Conservation (phyloP, 92 coral and sea anemone species). For the Phenganax subtilis region DNA sequence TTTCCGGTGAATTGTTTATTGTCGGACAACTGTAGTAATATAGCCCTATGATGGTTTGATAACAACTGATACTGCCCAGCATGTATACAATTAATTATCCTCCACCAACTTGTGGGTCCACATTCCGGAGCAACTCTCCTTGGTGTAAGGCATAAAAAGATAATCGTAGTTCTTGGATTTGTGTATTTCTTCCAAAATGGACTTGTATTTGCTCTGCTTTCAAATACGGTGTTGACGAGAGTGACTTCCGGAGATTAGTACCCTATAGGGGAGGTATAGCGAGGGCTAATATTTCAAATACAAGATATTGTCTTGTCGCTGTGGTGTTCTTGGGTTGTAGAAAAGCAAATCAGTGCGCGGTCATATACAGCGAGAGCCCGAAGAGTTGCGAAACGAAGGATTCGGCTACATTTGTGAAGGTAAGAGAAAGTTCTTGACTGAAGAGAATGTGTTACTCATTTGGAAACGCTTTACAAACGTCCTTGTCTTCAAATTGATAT, state of each 20-base stretch:
- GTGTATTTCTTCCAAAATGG: background rate
- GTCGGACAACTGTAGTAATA: constrained; percentile 25
- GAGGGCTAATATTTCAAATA: constrained; percentile 39
- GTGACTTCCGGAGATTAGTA: constrained; percentile 34
- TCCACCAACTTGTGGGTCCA: no score
- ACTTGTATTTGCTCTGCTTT: constrained; percentile 13
- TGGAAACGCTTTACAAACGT: background rate
- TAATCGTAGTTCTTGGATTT: background rate
- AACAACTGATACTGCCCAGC: background rate
- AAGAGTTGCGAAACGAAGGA: background rate
- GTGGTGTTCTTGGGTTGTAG: background rate
- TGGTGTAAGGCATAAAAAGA: background rate
- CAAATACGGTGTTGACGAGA: constrained; percentile 9
- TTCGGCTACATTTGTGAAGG: background rate
- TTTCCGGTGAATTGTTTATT: constrained; percentile 41
- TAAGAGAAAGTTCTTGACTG: background rate
- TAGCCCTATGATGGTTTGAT: constrained; percentile 1
- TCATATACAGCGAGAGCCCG: background rate
- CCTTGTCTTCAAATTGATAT: background rate
- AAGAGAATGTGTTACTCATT: background rate
- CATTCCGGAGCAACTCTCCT: no score
- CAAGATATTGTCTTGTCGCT: constrained; percentile 30
- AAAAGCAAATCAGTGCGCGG: no score
- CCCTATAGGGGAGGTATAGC: constrained; percentile 37
- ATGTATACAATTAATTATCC: background rate